Evolutionary conservation across 2,888 invertebrate species (phyloP), one percentile per base, ranked within the genome.

Genomic region (Ischnus inquisitorius): DNA sequence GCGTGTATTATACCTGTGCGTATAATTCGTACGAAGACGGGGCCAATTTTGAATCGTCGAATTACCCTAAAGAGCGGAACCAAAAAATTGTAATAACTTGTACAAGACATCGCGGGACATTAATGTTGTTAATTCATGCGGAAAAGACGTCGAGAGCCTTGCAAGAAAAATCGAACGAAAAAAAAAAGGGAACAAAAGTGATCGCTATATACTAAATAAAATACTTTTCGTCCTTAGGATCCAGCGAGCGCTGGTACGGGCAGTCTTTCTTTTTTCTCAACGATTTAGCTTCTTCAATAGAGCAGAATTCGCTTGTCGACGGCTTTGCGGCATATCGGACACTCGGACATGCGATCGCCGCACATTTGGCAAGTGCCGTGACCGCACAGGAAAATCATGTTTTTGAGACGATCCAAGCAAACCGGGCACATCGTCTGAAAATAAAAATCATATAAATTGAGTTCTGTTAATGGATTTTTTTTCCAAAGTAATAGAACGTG

Each of bases 281-380:
- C 22, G 48, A 74, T 76, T 77, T 84, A 65, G 71, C 79, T 57
- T 71, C 54, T 46, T 90, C 94, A 97, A 93, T 99, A 99, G 43
- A 99, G 95, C 71, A 99, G 95, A 92, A 99, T 99, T 84, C 98
- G 96, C 92, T 98, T 99, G 93, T 99, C 98, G 77, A 99, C 98
- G 81, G 97, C 96, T 94, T 99, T 99, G 89, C 99, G 96, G 94
- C 99, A 99, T 93, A 99, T 99, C 43, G 99, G 99, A 93, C 99
- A 99, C 91, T 99, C 99, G 83, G 97, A 96, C 96, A 99, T 98
- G 91, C 98, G 97, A 95, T 99, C 99, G 41, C 99, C 99, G 94
- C 99, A 99, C 97, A 98, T 98, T 94, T 99, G 99, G 93, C 99
- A 99, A 86, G 98, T 97, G 88, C 99, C 99, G 94, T 99, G 99